Conservation (phyloP, 2,113 vertebrate species). For the Sylvia atricapilla region DNA sequence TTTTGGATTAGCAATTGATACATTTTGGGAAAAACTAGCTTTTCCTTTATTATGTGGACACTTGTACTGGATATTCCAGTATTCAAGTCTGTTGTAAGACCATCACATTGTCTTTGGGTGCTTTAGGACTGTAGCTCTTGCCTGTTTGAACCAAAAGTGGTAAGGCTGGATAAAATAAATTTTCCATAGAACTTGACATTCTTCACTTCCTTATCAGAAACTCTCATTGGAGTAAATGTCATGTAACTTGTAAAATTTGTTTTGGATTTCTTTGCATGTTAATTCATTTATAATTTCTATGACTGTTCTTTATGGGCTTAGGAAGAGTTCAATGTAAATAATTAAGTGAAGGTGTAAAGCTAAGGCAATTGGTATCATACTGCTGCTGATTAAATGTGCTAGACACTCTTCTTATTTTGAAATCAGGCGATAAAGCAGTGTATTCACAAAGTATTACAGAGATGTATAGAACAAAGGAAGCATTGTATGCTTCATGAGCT, state of each 20-base stretch:
- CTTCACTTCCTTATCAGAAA: background rate
- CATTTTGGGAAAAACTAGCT: background rate
- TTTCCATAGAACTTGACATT: background rate
- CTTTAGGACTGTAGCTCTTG: background rate
- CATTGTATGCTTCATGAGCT: background rate
- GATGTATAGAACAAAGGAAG: background rate
- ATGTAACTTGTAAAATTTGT: background rate
- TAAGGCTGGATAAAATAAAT: background rate
- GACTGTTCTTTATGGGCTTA: background rate
- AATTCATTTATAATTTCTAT: background rate
- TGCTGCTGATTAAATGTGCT: background rate
- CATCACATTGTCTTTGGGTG: background rate
- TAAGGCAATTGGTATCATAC: background rate
- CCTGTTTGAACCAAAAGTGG: background rate
- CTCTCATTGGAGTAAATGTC: background rate
- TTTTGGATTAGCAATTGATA: background rate
- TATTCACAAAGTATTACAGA: background rate
- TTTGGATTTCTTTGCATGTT: background rate
- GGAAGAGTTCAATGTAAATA: background rate
- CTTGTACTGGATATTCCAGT: background rate
- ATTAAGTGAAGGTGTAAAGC: background rate
- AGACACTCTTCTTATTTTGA: background rate
- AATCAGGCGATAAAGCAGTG: background rate
- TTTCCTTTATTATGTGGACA: background rate
- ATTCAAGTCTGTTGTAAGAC: background rate